phyloP scores from a whole-genome alignment of 2,797 vertebrate species.

The Orestias chungarensis region DNA sequence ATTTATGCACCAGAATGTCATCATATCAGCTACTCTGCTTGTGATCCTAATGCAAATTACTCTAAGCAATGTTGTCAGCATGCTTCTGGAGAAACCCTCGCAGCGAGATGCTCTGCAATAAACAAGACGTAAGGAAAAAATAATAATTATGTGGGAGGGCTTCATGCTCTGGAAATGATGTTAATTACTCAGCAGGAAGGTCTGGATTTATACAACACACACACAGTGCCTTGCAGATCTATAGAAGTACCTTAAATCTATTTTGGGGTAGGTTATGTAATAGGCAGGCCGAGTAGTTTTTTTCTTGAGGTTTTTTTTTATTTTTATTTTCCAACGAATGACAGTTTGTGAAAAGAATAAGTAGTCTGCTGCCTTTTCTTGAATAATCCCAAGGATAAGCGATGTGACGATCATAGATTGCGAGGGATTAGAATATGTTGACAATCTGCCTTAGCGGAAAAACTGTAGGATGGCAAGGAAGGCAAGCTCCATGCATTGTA shows the following conservation, averaged over 20 bases:
- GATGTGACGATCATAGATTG: not conserved
- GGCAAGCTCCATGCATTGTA: not conserved
- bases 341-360: not conserved
- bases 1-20: conserved; percentile 47
- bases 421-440: not conserved
- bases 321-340: not conserved
- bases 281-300: no score
- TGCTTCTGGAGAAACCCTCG: not conserved
- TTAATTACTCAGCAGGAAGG: not conserved
- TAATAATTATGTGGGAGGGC: not conserved
- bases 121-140: conserved; percentile 1
- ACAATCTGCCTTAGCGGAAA: not conserved
- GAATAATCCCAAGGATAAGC: not conserved
- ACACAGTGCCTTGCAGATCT: not conserved
- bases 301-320: no score
- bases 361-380: not conserved
- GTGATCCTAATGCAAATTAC: conserved; percentile 2
- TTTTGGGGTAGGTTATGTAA: not conserved
- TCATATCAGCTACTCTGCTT: conserved; percentile 4
- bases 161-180: not conserved
- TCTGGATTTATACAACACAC: not conserved
- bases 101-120: not conserved
- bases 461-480: not conserved
- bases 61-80: not conserved
- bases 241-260: not conserved